A percentile compares a stretch with the other conserved stretches of the same genome.
Conservation (phyloP, 2,797 vertebrate genomes). For the Neosilurus mollespiculum region DNA sequence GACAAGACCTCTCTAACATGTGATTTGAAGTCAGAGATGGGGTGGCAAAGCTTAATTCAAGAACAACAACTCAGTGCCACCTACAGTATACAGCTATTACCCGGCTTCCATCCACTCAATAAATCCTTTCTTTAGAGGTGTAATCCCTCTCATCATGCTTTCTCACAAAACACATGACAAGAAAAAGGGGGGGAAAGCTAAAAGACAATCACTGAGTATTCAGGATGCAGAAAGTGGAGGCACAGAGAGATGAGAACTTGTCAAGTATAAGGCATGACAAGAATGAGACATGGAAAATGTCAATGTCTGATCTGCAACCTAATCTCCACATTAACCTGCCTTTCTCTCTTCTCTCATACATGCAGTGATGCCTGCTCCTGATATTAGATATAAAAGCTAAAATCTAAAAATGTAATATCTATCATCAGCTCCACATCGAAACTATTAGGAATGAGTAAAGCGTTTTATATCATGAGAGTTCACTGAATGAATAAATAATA, state of each 20-base stretch:
- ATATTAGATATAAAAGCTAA: neutral
- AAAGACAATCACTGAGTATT: constrained; percentile 28
- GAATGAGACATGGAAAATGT: constrained; percentile 26
- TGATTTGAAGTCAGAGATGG: neutral
- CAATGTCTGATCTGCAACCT: constrained; percentile 31
- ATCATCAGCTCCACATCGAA: neutral
- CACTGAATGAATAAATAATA: neutral
- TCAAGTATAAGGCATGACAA: constrained; percentile 33
- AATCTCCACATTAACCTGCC: constrained; percentile 37
- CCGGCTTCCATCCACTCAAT: constrained; percentile 24
- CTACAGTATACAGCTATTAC: constrained; percentile 10
- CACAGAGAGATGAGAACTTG: constrained; percentile 16
- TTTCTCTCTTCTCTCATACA: neutral
- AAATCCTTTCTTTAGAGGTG: constrained; percentile 39
- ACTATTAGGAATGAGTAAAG: neutral
- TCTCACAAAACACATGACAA: constrained; percentile 35
- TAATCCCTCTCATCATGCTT: constrained; percentile 39
- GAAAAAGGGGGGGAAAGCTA: constrained; percentile 25
- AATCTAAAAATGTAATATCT: neutral
- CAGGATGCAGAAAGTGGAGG: constrained; percentile 5
- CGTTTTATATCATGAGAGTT: neutral
- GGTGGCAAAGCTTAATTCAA: neutral
- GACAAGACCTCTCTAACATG: neutral
- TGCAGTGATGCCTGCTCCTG: neutral
- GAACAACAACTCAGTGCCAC: neutral